A percentile compares a stretch with the other conserved stretches of the same genome.
Evolutionary conservation across 2,888 invertebrate genomes (phyloP).

Genomic region (Drosophila atroscutellata): DNA sequence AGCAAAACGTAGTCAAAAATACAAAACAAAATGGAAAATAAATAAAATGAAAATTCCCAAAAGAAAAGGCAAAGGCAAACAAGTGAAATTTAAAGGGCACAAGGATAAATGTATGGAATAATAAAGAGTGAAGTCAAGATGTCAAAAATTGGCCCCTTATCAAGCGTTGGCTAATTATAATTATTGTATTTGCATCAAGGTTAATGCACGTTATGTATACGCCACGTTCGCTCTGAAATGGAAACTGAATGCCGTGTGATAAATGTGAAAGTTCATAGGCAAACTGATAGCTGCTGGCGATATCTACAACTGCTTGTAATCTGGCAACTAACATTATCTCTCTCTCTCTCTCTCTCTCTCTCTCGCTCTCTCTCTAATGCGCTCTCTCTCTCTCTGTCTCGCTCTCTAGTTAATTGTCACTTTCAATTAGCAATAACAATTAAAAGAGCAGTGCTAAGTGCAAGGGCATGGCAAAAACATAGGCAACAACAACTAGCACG

Average conservation of each 20-base stretch:
- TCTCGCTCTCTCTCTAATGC: neutral
- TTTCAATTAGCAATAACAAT: conserved; percentile 62
- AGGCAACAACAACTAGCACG: conserved; percentile 4
- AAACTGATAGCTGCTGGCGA: conserved; percentile 8
- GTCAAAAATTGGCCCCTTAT: conserved; percentile 16
- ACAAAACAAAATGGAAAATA: conserved; percentile 25
- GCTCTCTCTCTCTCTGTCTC: neutral
- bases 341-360: neutral
- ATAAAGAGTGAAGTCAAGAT: conserved; percentile 28
- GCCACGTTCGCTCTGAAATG: conserved; percentile 27
- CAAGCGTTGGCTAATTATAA: conserved; percentile 5
- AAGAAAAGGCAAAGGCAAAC: conserved; percentile 15
- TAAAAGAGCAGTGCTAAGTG: conserved; percentile 1
- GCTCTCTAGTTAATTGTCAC: conserved; percentile 50
- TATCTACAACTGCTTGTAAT: conserved; percentile 3
- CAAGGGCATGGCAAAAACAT: neutral
- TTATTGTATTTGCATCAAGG: conserved; percentile 39
- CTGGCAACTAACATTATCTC: neutral
- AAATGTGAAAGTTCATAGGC: conserved; percentile 71
- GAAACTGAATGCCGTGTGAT: conserved; percentile 19
- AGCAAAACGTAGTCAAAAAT: conserved; percentile 35
- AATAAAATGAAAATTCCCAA: conserved; percentile 30
- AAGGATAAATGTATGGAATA: conserved; percentile 62
- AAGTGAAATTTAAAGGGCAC: conserved; percentile 49
- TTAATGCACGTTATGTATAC: conserved; percentile 44